Evolutionary conservation across 2,888 invertebrate species (phyloP).

Genomic region (Pachymerium ferrugineum): DNA sequence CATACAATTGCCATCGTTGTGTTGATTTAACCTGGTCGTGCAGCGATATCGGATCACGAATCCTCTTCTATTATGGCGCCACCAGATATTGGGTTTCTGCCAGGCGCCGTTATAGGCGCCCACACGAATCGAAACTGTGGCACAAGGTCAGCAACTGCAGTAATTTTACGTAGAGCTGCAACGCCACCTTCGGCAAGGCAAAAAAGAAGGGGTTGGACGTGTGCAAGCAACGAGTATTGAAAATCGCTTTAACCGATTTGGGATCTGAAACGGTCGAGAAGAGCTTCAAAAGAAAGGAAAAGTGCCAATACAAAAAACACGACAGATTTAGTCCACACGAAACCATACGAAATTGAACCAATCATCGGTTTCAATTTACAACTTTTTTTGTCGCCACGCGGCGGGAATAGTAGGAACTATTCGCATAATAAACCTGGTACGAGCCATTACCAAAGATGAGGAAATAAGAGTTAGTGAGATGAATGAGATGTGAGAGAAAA

Average conservation of each 20-base stretch:
- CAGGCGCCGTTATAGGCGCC: neutral
- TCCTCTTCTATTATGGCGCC: neutral
- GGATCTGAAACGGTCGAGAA: neutral
- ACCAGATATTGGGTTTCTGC: conserved; percentile 13
- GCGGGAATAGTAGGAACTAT: too few species aligned
- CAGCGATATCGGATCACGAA: conserved; percentile 13
- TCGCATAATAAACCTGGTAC: too few species aligned
- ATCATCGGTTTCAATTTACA: neutral
- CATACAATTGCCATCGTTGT: conserved; percentile 13
- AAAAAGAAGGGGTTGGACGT: neutral
- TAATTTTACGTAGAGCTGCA: neutral
- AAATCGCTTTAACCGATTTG: conserved; percentile 13
- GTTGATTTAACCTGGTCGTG: conserved; percentile 13
- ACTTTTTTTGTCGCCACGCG: too few species aligned
- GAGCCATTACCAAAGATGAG: neutral
- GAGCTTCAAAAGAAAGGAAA: neutral
- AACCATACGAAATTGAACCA: neutral
- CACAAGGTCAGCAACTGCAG: conserved; percentile 8
- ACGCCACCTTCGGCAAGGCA: neutral
- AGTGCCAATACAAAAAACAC: neutral
- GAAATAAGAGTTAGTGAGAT: neutral
- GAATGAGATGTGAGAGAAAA: neutral
- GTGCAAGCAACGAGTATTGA: neutral
- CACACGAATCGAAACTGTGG: conserved; percentile 4
- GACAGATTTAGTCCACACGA: neutral